phyloP scores from a whole-genome alignment of 2,797 vertebrate species.

The Mormyrops attenuatus region DNA sequence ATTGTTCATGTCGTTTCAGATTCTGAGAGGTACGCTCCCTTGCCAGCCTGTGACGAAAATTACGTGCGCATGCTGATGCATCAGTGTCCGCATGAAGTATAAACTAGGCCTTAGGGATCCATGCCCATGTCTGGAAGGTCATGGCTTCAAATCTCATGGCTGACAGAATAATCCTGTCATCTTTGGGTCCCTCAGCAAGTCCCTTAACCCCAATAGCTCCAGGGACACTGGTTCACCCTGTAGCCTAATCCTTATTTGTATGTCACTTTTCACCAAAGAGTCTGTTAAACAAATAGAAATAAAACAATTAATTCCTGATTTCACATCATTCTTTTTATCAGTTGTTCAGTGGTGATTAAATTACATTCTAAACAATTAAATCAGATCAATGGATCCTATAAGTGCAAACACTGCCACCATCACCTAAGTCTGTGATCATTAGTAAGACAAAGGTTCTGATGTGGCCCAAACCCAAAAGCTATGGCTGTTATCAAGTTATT shows the following conservation, averaged over 20 bases:
- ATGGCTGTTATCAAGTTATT: slow-evolving; percentile 51
- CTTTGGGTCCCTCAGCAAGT: not conserved
- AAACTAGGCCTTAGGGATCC: not conserved
- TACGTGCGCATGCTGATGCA: not conserved
- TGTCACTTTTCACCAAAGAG: not conserved
- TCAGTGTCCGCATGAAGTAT: not conserved
- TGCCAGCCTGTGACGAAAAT: not conserved
- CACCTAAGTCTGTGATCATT: slow-evolving; percentile 50
- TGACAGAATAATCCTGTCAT: not conserved
- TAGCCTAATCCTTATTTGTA: not conserved
- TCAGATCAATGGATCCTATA: slow-evolving; percentile 40
- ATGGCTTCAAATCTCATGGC: not conserved
- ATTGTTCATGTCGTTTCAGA: not conserved
- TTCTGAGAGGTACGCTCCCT: not conserved
- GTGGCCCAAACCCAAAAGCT: slow-evolving; percentile 57
- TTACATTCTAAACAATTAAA: slow-evolving; percentile 57
- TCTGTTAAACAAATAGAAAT: not conserved
- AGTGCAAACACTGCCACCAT: slow-evolving; percentile 33
- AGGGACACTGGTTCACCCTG: not conserved
- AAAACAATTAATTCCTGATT: not conserved
- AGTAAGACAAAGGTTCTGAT: slow-evolving; percentile 60
- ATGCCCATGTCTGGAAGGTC: not conserved
- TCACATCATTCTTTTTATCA: slow-evolving; percentile 40
- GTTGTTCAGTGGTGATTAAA: slow-evolving; percentile 51
- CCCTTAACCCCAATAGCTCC: not conserved